phyloP scores from a whole-genome alignment of 2,888 invertebrate genomes.

The Leptopilina syphax region DNA sequence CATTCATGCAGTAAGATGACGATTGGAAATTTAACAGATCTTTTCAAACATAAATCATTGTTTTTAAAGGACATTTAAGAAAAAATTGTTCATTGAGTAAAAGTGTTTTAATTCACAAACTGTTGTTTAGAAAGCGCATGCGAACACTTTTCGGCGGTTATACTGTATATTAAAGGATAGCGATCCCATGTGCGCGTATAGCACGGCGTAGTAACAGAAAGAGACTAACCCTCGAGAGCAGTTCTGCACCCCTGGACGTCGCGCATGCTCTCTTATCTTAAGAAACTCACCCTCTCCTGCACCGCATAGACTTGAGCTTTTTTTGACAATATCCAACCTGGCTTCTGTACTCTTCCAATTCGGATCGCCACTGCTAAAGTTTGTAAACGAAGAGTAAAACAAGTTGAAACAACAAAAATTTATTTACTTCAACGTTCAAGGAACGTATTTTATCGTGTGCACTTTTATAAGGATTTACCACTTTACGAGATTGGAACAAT shows the following conservation, averaged over 20 bases:
- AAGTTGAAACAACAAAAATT: slow-evolving; percentile 10
- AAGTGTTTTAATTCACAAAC: neutral
- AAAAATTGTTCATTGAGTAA: neutral
- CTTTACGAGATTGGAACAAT: too few species aligned
- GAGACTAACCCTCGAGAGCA: slow-evolving; percentile 72
- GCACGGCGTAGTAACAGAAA: slow-evolving; percentile 70
- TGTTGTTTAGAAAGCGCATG: slow-evolving; percentile 2
- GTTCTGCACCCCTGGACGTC: slow-evolving; percentile 70
- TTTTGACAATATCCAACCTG: slow-evolving; percentile 57
- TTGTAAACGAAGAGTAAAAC: slow-evolving; percentile 31
- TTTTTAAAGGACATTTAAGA: neutral
- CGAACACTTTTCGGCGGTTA: slow-evolving; percentile 5
- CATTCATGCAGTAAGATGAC: too few species aligned
- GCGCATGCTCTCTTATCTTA: slow-evolving; percentile 70
- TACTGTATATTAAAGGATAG: slow-evolving; percentile 6
- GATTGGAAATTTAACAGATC: too few species aligned
- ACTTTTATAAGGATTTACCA: neutral
- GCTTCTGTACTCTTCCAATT: slow-evolving; percentile 27
- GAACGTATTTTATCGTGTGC: neutral
- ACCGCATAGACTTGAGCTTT: slow-evolving; percentile 66
- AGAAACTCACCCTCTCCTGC: slow-evolving; percentile 57
- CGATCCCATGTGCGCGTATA: slow-evolving; percentile 60
- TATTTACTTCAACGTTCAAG: slow-evolving; percentile 17
- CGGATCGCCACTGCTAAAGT: slow-evolving; percentile 13
- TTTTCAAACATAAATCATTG: too few species aligned